Conservation (phyloP, 2,888 invertebrate species). For the Cephus nigrinus region DNA sequence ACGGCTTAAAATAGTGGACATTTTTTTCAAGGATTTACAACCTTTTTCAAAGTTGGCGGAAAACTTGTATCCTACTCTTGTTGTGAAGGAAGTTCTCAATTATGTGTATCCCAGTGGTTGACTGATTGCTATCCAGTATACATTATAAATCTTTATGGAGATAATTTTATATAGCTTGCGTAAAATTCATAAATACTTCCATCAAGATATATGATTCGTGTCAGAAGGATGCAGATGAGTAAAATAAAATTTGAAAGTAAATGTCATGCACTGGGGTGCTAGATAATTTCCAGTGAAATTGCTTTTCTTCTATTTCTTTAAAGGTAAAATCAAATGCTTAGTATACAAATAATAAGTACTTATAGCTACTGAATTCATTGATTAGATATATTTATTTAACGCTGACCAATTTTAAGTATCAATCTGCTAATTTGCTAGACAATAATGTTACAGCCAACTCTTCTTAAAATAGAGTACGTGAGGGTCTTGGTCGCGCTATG, state of each 20-base stretch:
- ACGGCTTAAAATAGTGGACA: neutral
- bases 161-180: neutral
- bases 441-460: neutral
- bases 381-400: neutral
- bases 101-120: neutral
- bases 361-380: neutral
- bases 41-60: neutral
- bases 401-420: neutral
- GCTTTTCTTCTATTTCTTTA: neutral
- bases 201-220: neutral
- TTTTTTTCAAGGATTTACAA: neutral
- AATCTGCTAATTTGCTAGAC: neutral
- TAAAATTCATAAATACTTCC: neutral
- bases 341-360: neutral
- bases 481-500: too few species aligned
- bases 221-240: neutral
- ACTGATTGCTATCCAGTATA: neutral
- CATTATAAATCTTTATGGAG: neutral
- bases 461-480: too few species aligned
- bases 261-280: neutral
- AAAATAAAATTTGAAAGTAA: neutral
- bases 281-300: too few species aligned
- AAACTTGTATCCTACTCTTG: neutral
- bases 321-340: neutral
- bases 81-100: neutral